A percentile compares a stretch with the other conserved stretches of the same genome.
Conservation (phyloP, 2,113 vertebrate genomes). For the Sphaerodactylus townsendi region DNA sequence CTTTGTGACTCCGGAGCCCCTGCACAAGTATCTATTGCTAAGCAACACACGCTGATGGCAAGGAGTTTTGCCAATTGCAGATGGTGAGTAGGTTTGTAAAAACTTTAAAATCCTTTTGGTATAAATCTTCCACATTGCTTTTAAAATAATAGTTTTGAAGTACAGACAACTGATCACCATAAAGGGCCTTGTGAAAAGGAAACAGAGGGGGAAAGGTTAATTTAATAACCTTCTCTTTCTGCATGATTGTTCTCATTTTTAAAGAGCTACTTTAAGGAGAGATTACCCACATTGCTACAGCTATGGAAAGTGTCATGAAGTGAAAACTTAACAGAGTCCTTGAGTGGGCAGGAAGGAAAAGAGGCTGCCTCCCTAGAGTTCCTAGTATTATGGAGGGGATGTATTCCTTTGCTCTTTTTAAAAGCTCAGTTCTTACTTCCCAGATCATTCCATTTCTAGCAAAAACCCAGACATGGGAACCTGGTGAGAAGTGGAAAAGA, state of each 20-base stretch:
- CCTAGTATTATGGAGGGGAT: neutral
- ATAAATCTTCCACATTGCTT: constrained; percentile 60
- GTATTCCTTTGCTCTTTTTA: neutral
- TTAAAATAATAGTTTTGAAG: constrained; percentile 61
- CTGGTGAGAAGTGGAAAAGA: too few species aligned
- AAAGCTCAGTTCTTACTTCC: neutral
- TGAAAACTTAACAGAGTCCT: neutral
- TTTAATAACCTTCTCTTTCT: constrained; percentile 46
- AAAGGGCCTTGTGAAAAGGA: constrained; percentile 28
- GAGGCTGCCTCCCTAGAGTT: neutral
- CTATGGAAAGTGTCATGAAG: constrained; percentile 8
- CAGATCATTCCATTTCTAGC: neutral
- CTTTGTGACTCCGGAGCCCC: constrained; percentile 57
- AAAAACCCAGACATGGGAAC: too few species aligned
- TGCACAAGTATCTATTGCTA: constrained; percentile 72
- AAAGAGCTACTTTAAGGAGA: constrained; percentile 10
- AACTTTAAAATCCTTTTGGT: constrained; percentile 68
- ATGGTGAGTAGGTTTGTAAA: constrained; percentile 77
- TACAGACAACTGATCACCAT: neutral
- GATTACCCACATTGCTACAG: constrained; percentile 17
- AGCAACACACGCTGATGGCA: constrained; percentile 74
- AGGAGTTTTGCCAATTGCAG: constrained; percentile 74
- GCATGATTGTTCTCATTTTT: constrained; percentile 4
- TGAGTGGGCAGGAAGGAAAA: neutral
- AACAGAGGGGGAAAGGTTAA: constrained; percentile 29